Evolutionary conservation across 2,113 vertebrate genomes (phyloP).

Genomic region (Cinclus cinclus): DNA sequence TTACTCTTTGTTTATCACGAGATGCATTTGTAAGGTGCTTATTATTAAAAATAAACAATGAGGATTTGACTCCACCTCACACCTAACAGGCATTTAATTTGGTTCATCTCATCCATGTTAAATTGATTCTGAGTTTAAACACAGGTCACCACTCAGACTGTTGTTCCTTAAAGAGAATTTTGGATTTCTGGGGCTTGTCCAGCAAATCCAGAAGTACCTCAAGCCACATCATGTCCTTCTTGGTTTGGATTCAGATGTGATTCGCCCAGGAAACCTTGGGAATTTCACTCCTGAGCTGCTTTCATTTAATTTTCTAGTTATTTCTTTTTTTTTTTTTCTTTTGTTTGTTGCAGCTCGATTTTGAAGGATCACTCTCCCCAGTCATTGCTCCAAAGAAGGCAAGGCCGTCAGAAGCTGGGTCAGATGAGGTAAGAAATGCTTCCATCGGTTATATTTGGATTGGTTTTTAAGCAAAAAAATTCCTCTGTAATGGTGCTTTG

Average conservation of each 20-base stretch:
- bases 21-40: background rate
- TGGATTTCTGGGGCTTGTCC: background rate
- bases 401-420: conserved; percentile 91
- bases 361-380: conserved; percentile 95
- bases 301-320: background rate
- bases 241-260: background rate
- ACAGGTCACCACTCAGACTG: background rate
- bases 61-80: background rate
- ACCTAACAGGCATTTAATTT: background rate
- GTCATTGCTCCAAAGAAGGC: conserved; percentile 98
- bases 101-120: background rate
- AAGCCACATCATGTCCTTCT: background rate
- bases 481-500: background rate
- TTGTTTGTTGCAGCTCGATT: conserved; percentile 82
- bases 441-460: background rate
- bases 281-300: background rate
- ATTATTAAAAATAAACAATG: background rate
- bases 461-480: background rate
- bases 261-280: background rate
- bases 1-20: background rate
- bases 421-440: conserved; percentile 85
- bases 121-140: background rate
- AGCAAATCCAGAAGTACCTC: background rate
- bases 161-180: background rate
- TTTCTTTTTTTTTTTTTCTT: background rate